Conservation (phyloP, 2,888 invertebrate genomes). For the Cataglyphis albicans region DNA sequence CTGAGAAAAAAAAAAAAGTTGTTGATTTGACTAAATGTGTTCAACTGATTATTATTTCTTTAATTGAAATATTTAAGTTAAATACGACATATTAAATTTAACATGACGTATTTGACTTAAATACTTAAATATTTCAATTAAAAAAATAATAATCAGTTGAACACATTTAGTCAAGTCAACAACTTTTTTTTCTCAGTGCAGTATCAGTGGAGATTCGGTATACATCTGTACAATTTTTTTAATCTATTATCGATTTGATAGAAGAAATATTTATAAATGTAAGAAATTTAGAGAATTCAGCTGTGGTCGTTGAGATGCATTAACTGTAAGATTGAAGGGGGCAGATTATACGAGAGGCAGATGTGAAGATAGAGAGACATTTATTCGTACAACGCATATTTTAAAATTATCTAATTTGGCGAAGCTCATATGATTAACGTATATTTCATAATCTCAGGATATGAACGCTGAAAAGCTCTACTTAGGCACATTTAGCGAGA, state of each 20-base stretch:
- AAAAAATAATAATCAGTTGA: no score
- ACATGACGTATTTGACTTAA: no score
- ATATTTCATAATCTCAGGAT: background rate
- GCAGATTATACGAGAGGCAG: background rate
- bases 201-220: background rate
- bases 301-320: background rate
- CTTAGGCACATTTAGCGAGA: background rate
- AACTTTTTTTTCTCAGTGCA: no score
- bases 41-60: no score
- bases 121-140: no score
- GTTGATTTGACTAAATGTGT: no score
- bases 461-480: background rate
- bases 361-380: background rate
- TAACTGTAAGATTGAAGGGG: background rate
- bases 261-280: constrained; percentile 12
- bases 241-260: background rate
- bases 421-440: background rate
- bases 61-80: no score
- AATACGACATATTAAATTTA: no score
- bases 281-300: background rate
- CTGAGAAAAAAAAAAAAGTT: no score
- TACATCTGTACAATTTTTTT: constrained; percentile 37
- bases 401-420: background rate
- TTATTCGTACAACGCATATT: background rate
- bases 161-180: no score